phyloP scores from a whole-genome alignment of 2,113 vertebrate genomes.

The Rhinolophus ferrumequinum region DNA sequence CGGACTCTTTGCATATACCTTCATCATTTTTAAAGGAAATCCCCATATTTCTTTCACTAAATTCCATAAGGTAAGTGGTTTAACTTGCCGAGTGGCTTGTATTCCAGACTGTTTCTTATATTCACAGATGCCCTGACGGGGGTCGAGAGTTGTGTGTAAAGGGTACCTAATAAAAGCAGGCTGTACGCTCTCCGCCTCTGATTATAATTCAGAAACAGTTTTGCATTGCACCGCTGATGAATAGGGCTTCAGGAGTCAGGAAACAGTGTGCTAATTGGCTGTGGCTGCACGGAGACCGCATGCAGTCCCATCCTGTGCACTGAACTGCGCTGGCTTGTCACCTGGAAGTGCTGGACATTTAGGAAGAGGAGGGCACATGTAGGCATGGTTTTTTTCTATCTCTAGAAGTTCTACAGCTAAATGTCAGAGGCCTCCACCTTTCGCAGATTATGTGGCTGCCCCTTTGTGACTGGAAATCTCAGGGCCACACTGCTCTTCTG shows the following conservation, averaged over 20 bases:
- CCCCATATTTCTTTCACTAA: not conserved
- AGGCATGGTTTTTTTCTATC: not conserved
- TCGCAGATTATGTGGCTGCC: not conserved
- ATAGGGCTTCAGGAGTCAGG: not conserved
- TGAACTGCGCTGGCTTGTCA: not conserved
- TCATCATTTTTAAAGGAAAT: not conserved
- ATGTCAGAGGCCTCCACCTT: not conserved
- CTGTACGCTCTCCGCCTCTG: not conserved
- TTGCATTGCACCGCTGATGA: not conserved
- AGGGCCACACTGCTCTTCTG: not conserved
- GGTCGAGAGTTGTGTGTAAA: not conserved
- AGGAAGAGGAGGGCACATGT: not conserved
- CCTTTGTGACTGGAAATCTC: not conserved
- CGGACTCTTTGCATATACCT: not conserved
- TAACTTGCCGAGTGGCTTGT: not conserved
- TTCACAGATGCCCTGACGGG: not conserved
- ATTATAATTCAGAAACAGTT: slow-evolving; percentile 36
- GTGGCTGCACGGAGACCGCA: not conserved
- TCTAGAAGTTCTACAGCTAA: not conserved
- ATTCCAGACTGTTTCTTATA: not conserved
- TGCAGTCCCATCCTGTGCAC: not conserved
- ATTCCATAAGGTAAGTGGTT: not conserved
- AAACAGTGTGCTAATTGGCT: slow-evolving; percentile 22
- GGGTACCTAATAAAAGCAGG: slow-evolving; percentile 31
- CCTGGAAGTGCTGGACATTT: not conserved